Evolutionary conservation across 2,113 vertebrate genomes (phyloP).

Genomic region (Coturnix japonica): DNA sequence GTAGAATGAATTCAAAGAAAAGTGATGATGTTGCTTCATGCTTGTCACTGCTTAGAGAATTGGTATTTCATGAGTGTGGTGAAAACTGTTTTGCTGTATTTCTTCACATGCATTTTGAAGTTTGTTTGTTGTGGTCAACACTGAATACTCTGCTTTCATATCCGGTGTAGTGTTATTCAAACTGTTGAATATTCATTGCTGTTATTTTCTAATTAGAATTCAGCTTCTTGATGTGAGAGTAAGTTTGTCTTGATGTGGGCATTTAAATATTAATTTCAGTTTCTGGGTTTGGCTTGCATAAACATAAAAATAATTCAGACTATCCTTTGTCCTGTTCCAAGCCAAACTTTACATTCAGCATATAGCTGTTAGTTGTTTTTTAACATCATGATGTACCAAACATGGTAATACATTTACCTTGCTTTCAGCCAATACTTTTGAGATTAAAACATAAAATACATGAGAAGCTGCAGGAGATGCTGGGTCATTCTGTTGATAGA

Average conservation of each 20-base stretch:
- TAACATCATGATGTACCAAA: too few species aligned
- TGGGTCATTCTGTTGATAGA: neutral
- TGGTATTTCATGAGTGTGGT: neutral
- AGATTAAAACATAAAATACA: neutral
- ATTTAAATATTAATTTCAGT: neutral
- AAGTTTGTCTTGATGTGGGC: neutral
- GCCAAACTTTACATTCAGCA: neutral
- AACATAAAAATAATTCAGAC: neutral
- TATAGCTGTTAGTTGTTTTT: neutral
- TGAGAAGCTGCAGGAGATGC: neutral
- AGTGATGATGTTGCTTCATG: neutral
- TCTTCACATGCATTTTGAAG: neutral
- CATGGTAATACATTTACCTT: rapidly evolving
- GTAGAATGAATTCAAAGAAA: neutral
- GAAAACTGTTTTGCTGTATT: neutral
- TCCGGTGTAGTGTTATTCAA: neutral
- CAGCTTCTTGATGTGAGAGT: neutral
- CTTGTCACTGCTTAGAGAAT: neutral
- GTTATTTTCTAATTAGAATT: neutral
- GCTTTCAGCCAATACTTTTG: neutral
- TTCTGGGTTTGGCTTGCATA: neutral
- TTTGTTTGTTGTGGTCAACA: neutral
- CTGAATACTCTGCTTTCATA: neutral
- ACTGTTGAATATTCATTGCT: neutral
- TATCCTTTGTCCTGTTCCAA: neutral